Conservation (phyloP, 1,140 invertebrate genomes). For the Paralvinella palmiformis region DNA sequence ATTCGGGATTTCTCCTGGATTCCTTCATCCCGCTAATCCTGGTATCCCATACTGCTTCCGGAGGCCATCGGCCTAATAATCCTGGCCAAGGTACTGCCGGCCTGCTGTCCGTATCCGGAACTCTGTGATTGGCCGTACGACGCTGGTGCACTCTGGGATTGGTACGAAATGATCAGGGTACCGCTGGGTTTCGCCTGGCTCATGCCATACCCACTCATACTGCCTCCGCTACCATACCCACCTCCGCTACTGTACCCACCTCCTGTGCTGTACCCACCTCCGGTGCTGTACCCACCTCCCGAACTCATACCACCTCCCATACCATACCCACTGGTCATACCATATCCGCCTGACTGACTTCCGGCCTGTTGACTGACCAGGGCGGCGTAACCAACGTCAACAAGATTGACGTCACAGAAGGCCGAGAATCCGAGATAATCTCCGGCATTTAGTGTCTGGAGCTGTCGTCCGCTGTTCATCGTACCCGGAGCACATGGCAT, state of each 20-base stretch:
- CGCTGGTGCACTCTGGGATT: too few relatives aligned
- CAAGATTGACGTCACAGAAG: constrained; percentile 14
- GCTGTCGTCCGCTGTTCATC: background rate
- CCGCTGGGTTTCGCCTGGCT: too few relatives aligned
- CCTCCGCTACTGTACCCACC: background rate
- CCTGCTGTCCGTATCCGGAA: too few relatives aligned
- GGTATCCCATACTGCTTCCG: too few relatives aligned
- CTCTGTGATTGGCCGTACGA: too few relatives aligned
- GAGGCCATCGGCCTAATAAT: too few relatives aligned
- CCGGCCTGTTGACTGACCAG: background rate
- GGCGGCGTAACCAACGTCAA: constrained; percentile 8
- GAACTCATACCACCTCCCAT: background rate
- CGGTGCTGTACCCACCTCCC: background rate
- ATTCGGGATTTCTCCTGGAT: too few relatives aligned
- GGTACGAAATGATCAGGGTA: too few relatives aligned
- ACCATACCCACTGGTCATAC: background rate
- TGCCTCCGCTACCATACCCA: background rate
- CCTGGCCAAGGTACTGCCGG: too few relatives aligned
- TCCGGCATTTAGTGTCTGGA: background rate
- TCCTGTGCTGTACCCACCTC: background rate
- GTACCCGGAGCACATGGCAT: constrained; percentile 10
- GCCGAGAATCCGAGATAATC: too few relatives aligned
- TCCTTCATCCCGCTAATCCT: too few relatives aligned
- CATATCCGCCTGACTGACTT: background rate
- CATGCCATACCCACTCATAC: too few relatives aligned